Evolutionary conservation across 1,140 invertebrate species (phyloP).

Genomic region (Laupala kohalensis): DNA sequence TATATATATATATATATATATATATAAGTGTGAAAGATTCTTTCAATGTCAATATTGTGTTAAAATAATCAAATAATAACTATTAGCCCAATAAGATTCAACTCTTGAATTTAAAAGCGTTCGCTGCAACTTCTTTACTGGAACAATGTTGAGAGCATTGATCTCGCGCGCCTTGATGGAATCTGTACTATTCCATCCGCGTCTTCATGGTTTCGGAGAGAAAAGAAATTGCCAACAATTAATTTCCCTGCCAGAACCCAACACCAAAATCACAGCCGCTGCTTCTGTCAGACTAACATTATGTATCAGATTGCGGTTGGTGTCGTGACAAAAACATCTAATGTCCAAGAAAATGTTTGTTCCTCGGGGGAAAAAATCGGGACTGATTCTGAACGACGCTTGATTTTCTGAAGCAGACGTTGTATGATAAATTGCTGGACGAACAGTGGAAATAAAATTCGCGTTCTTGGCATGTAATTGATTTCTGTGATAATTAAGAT

Average conservation of each 20-base stretch:
- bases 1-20: too few species aligned
- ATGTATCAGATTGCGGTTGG: not conserved
- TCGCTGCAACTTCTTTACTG: not conserved
- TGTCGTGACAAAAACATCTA: not conserved
- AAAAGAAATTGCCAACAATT: not conserved
- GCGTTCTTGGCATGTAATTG: too few species aligned
- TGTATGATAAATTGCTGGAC: not conserved
- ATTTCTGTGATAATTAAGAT: too few species aligned
- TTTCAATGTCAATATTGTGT: too few species aligned
- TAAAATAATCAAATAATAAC: too few species aligned
- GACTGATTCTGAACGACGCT: not conserved
- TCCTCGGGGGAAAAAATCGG: not conserved
- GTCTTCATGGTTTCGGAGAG: not conserved
- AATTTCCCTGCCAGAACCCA: not conserved
- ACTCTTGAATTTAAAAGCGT: not conserved
- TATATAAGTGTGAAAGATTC: too few species aligned
- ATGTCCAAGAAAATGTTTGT: not conserved
- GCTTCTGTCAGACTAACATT: not conserved
- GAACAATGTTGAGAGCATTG: not conserved
- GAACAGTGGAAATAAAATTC: too few species aligned
- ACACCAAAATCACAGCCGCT: not conserved
- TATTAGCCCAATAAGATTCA: too few species aligned
- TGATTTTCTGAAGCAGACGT: not conserved
- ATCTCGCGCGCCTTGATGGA: too few species aligned
- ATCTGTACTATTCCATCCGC: too few species aligned